Evolutionary conservation across 2,888 invertebrate species (phyloP), one percentile per base, ranked within the genome.

Genomic region (Lycaena phlaeas): DNA sequence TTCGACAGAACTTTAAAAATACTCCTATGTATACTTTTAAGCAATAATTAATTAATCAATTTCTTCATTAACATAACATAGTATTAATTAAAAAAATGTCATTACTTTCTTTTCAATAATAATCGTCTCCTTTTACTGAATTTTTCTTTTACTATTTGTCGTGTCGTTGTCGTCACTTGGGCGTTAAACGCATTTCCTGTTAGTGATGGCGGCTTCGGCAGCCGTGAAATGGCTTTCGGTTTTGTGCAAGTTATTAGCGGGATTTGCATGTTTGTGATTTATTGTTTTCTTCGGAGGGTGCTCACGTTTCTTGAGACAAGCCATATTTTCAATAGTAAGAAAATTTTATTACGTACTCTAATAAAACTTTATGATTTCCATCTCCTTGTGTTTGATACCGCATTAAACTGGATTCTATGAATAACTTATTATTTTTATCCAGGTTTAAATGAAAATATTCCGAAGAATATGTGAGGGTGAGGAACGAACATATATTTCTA

Each of bases 231-330:
- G 75, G 79, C 70, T 79, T 79, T 81, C 76, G 81, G 81, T 81
- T 79, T 81, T 81, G 75, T 79, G 81, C 79, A 81, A 73, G 75
- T 81, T 81, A 81, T 81, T 81, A 81, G 76, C 68, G 57, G 70
- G 81, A 82, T 82, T 81, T 82, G 78, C 81, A 82, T 82, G 75
- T 77, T 78, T 78, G 60, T 79, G 79, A 79, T 81, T 81, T 82
- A 79, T 81, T 73, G 77, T 75, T 68, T 52, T 52, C 54, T 49
- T 45, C 44, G 47, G 44, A 50, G 56, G 56, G 54, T 56, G 54
- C 53, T 42, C 45, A 37, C 43, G 44, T 46, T 44, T 46, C 51
- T 51, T 52, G 46, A 53, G 49, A 52, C 52, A 42, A 46, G 52
- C 49, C 54, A 55, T 54, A 56, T 57, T 56, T 51, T 52, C 53